Conservation (phyloP, 2,113 vertebrate genomes). For the Neofelis nebulosa region DNA sequence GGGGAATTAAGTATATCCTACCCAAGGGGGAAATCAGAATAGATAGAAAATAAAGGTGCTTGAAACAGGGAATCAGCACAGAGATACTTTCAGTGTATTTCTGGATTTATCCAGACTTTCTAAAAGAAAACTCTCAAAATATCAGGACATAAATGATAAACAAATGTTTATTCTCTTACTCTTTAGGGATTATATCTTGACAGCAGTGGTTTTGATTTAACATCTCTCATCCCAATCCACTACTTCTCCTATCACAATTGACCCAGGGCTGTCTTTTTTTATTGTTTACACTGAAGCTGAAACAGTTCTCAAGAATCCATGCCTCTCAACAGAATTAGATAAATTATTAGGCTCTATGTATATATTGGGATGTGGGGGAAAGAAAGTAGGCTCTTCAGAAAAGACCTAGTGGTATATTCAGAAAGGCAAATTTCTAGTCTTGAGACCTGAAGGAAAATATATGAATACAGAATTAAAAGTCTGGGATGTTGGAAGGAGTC, state of each 20-base stretch:
- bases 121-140: slow-evolving; percentile 14
- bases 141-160: neutral
- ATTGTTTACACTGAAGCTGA: neutral
- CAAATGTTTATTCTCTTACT: slow-evolving; percentile 16
- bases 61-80: neutral
- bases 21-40: neutral
- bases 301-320: neutral
- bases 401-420: neutral
- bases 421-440: neutral
- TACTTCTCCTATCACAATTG: neutral
- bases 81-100: neutral
- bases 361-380: neutral
- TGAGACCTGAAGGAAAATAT: neutral
- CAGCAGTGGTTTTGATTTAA: slow-evolving; percentile 39
- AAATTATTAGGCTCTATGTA: neutral
- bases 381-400: neutral
- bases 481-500: neutral
- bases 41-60: neutral
- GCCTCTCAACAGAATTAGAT: neutral
- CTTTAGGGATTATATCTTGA: neutral
- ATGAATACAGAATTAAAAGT: neutral
- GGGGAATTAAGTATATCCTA: neutral
- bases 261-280: neutral
- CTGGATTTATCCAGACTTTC: slow-evolving; percentile 23
- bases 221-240: neutral